phyloP scores from a whole-genome alignment of 92 coral and sea anemone species.

The Parazoanthus swiftii region DNA sequence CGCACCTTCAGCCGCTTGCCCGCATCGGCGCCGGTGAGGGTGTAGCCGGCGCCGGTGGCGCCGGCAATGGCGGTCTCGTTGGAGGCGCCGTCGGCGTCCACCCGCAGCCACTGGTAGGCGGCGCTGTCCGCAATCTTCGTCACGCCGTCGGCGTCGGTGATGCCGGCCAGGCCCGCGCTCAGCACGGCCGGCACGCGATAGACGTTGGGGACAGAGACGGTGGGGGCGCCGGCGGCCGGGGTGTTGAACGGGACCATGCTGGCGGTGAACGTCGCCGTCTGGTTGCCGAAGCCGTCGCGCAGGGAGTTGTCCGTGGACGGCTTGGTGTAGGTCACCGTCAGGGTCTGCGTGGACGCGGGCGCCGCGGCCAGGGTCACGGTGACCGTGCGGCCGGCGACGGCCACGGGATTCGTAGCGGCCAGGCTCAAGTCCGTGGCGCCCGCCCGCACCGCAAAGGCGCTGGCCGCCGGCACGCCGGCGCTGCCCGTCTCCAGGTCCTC shows the following conservation, averaged over 20 bases:
- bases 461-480: no score
- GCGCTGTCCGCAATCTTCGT: slow-evolving; percentile 11
- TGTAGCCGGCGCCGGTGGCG: slow-evolving; percentile 13
- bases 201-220: slow-evolving; percentile 8
- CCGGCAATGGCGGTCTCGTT: slow-evolving; percentile 3
- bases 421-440: no score
- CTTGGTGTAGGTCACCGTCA: no score
- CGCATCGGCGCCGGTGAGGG: slow-evolving; percentile 8
- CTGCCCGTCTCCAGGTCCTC: no score
- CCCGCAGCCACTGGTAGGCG: slow-evolving; percentile 13
- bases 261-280: background rate
- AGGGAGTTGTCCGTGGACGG: no score
- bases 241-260: slow-evolving; percentile 10
- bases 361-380: no score
- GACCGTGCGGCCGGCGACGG: no score
- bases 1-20: slow-evolving; percentile 7
- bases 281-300: no score
- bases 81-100: slow-evolving; percentile 13
- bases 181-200: background rate
- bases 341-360: no score
- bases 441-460: no score
- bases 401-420: no score
- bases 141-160: slow-evolving; percentile 13
- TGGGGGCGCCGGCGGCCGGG: slow-evolving; percentile 15
- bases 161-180: background rate